phyloP scores from a whole-genome alignment of 2,888 invertebrate species.

The Sesamia inferens region DNA sequence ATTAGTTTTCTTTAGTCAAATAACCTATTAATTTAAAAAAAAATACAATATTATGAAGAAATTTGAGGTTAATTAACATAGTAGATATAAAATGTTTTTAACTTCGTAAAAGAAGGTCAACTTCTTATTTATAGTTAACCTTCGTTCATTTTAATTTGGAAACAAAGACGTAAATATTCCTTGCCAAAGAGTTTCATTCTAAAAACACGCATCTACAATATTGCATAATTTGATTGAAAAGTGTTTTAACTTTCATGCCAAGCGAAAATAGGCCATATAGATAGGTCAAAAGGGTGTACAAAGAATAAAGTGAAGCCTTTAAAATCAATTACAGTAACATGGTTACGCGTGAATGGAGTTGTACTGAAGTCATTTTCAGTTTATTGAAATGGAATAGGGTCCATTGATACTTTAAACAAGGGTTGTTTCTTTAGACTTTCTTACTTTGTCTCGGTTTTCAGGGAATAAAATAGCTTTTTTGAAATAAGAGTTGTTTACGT shows the following conservation, averaged over 20 bases:
- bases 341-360: slow-evolving; percentile 63
- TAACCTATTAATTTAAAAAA: no score
- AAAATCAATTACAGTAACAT: slow-evolving; percentile 65
- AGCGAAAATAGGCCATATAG: slow-evolving; percentile 44
- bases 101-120: neutral
- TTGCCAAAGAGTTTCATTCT: slow-evolving; percentile 5
- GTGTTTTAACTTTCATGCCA: slow-evolving; percentile 1
- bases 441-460: slow-evolving; percentile 30
- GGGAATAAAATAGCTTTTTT: slow-evolving; percentile 34
- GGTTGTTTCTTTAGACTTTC: slow-evolving; percentile 46
- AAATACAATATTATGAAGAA: no score
- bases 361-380: slow-evolving; percentile 66
- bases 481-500: slow-evolving; percentile 6
- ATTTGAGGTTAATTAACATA: neutral
- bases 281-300: slow-evolving; percentile 23
- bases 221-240: slow-evolving; percentile 23
- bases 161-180: slow-evolving; percentile 24
- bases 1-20: no score
- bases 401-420: slow-evolving; percentile 55
- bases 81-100: neutral
- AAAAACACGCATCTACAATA: slow-evolving; percentile 11
- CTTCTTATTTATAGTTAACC: neutral
- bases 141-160: slow-evolving; percentile 15
- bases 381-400: slow-evolving; percentile 64
- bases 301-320: slow-evolving; percentile 41